Base-by-base conservation (phyloP, 2,797 vertebrate genomes). In the Crypturellus tataupa region DNA sequence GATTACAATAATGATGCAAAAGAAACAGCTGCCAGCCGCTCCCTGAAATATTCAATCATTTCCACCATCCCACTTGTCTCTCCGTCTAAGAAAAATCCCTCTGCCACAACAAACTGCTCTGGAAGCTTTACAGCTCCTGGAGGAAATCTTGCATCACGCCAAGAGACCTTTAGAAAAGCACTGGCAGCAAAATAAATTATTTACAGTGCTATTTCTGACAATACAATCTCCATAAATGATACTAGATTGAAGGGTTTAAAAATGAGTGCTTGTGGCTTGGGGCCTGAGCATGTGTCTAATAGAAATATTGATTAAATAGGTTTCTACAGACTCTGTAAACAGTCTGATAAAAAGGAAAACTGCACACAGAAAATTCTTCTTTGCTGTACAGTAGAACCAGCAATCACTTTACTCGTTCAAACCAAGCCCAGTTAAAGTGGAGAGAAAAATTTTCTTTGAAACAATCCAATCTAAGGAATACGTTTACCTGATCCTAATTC, bases 121-220 rank as follows among this genome's bases (percentile, higher is more conserved):
- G 93, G 93, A 95, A 91, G 93, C 92, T 94, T 95, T 89, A 93
- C 92, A 92, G 84, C 85, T 94, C 96, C 93, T 87, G 88, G 23
- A 95, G 95, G 92, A 92, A 96, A 94, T 95, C 80, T 95, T 79
- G 91, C 80, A 51, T 77, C 58, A 91, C 5, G 82, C 93, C 94
- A 82, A 47, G 92, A 93, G 96, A 94, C 90, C 93, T 96, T 93
- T 93, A 95, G 88, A 95, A 96, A 96, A 96, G 90, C 92, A 86
- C 62, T 87, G 84, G 94, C 94, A 96, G 95, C 89, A 86, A 85
- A 95, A 95, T 96, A 96, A 97, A 97, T 96, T 94, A 96, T 96
- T 95, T 95, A 96, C 78, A 86, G 93, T 69, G 60, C 95, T 94
- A 83, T 90, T 96, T 93, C 95, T 97, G 97, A 97, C 95, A 96